These are phyloP conservation scores for Andricus curvator DNA, from an alignment of 2,888 invertebrate species.

Conservation along the genomic window DNA sequence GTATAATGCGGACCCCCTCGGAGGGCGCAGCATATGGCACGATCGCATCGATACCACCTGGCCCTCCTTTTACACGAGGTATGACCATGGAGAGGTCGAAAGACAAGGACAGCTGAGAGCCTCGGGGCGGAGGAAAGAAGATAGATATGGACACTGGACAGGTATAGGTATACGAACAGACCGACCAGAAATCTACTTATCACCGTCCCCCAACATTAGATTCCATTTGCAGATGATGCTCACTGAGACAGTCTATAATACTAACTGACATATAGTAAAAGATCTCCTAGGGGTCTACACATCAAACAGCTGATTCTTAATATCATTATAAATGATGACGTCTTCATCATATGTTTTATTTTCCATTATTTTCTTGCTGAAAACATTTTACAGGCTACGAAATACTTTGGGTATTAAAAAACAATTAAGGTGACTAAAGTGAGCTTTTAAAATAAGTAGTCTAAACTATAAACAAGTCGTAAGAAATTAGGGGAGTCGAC, in stretches of 20 bases:
- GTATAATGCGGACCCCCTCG: conserved; percentile 64
- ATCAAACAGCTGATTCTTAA: conserved; percentile 27
- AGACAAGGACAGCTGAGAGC: conserved; percentile 35
- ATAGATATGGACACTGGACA: conserved; percentile 22
- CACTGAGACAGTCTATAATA: conserved; percentile 1
- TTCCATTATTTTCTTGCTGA: not conserved
- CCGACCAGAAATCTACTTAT: conserved; percentile 35
- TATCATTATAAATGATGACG: conserved; percentile 20
- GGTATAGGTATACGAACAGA: conserved; percentile 23
- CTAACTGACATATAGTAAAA: not conserved
- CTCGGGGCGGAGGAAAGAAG: conserved; percentile 4
- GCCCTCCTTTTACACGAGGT: conserved; percentile 56
- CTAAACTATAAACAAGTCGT: too few species aligned
- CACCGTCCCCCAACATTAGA: conserved; percentile 33
- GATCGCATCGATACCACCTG: conserved; percentile 74
- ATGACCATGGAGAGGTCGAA: conserved; percentile 23
- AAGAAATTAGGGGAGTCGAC: too few species aligned
- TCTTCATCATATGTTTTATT: conserved; percentile 27
- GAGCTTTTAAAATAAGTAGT: too few species aligned
- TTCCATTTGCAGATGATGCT: conserved; percentile 33
- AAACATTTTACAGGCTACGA: too few species aligned
- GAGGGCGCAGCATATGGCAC: conserved; percentile 74
- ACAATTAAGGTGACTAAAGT: too few species aligned
- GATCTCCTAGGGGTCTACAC: not conserved
- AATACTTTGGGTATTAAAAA: too few species aligned